These are phyloP conservation scores for Theocolax elegans DNA, from an alignment of 1,140 invertebrate genomes.

Conservation along the genomic window DNA sequence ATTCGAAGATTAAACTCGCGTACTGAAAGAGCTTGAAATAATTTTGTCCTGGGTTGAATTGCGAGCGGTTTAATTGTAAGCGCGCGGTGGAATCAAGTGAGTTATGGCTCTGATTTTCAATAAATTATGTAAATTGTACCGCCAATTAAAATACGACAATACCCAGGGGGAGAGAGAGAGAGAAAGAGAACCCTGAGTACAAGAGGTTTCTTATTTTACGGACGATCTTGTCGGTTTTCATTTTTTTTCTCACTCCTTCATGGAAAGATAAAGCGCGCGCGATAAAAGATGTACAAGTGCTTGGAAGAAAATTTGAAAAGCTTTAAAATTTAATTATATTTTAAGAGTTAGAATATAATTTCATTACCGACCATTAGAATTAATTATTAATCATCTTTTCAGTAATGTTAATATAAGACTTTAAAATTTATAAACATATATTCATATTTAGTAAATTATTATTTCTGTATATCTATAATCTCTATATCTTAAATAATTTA, in stretches of 20 bases:
- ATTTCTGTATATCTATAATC: no score
- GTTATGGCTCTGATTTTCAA: constrained; percentile 1
- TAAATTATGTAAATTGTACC: constrained; percentile 13
- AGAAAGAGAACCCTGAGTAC: no score
- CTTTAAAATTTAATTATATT: neutral
- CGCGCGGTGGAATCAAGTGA: neutral
- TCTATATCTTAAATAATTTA: no score
- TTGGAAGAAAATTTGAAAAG: neutral
- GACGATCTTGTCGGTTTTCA: constrained; percentile 3
- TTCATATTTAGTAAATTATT: no score
- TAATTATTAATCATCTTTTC: no score
- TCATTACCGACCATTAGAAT: no score
- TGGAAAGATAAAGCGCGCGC: constrained; percentile 3
- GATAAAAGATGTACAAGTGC: neutral
- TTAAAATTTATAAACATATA: no score
- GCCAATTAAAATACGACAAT: constrained; percentile 16
- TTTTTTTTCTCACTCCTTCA: neutral
- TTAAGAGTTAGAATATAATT: neutral
- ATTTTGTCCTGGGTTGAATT: neutral
- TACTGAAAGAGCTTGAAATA: neutral
- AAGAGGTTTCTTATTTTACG: constrained; percentile 1
- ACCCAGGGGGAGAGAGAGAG: neutral
- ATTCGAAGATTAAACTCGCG: constrained; percentile 4
- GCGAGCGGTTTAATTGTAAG: neutral
- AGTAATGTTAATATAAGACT: no score